Conservation (phyloP, 2,888 invertebrate genomes). For the Cetonia aurata region DNA sequence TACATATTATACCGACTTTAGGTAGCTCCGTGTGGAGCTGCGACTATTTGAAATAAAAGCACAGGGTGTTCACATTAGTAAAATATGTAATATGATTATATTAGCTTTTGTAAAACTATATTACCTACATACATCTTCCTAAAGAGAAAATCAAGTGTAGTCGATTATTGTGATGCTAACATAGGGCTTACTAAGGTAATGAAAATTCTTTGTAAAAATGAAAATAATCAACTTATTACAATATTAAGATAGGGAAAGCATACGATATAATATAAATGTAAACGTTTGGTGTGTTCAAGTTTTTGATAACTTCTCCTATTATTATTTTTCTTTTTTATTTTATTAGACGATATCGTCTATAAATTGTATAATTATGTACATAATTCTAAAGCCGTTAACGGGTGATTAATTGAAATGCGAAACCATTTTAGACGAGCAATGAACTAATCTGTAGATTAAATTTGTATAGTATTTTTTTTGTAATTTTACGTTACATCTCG, state of each 20-base stretch:
- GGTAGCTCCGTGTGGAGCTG: neutral
- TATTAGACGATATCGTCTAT: constrained; percentile 42
- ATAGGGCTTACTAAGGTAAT: constrained; percentile 35
- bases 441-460: constrained; percentile 13
- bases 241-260: constrained; percentile 23
- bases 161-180: constrained; percentile 42
- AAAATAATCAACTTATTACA: constrained; percentile 21
- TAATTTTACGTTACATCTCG: constrained; percentile 29
- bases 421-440: constrained; percentile 23
- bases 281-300: constrained; percentile 42
- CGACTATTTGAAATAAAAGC: constrained; percentile 12
- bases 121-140: constrained; percentile 37
- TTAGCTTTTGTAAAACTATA: constrained; percentile 42
- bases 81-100: neutral
- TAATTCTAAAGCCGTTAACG: constrained; percentile 20
- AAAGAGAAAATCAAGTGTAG: constrained; percentile 34
- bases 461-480: constrained; percentile 23
- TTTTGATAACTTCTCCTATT: neutral
- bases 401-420: constrained; percentile 41
- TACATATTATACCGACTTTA: constrained; percentile 7
- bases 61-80: constrained; percentile 38
- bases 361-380: constrained; percentile 46
- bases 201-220: constrained; percentile 36
- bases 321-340: constrained; percentile 27
- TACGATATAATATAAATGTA: constrained; percentile 26